These are phyloP conservation scores for Lophotis ruficrista DNA, from an alignment of 2,113 vertebrate species.

Conservation along the genomic window DNA sequence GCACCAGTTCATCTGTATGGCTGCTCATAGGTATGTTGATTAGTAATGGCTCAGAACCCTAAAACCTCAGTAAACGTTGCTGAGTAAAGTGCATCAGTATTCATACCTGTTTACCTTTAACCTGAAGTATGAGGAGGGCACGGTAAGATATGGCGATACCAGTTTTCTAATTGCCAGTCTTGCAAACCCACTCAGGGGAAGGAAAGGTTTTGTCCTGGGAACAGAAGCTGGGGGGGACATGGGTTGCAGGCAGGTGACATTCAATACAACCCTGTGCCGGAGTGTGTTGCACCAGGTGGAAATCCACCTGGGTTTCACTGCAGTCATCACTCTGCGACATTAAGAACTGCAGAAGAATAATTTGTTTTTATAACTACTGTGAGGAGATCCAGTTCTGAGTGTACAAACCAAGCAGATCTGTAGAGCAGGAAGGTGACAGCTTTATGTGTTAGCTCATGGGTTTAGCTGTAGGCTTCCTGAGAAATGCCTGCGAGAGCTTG, in stretches of 20 bases:
- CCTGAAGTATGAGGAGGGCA: background rate
- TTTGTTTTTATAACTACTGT: background rate
- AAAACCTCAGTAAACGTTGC: background rate
- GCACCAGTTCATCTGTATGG: background rate
- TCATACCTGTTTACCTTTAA: background rate
- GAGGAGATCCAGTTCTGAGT: background rate
- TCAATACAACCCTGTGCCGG: rapidly evolving
- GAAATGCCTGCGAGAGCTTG: slow-evolving; percentile 46
- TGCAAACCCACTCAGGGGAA: background rate
- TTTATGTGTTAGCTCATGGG: background rate
- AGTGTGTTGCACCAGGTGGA: rapidly evolving
- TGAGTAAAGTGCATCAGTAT: background rate
- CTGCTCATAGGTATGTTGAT: background rate
- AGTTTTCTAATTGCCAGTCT: background rate
- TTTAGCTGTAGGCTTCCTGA: background rate
- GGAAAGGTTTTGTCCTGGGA: background rate
- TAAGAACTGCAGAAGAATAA: background rate
- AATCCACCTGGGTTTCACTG: background rate
- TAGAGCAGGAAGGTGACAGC: background rate
- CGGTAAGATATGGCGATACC: rapidly evolving
- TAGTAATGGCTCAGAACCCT: background rate
- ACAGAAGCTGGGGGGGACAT: background rate
- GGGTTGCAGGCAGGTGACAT: background rate
- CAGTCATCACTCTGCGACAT: rapidly evolving
- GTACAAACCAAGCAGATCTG: background rate